Percentiles rank a stretch among this genome's conserved stretches.
phyloP scores from a whole-genome alignment of 2,113 vertebrate species.

The Laterallus jamaicensis region DNA sequence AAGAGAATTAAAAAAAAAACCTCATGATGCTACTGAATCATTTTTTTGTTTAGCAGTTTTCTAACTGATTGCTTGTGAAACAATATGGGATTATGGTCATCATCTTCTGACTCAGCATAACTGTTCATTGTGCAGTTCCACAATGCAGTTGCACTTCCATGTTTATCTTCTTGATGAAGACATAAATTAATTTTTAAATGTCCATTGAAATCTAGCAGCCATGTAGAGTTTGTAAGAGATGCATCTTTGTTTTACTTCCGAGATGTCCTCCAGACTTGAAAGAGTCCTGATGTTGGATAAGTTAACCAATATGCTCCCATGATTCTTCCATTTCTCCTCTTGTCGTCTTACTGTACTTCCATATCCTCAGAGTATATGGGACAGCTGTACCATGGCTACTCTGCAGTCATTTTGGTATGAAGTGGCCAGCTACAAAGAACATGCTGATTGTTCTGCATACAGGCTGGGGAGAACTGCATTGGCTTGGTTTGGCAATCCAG shows the following conservation, averaged over 20 bases:
- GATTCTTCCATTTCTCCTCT: neutral
- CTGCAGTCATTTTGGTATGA: neutral
- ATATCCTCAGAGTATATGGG: neutral
- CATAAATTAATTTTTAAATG: neutral
- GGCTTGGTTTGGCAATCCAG: neutral
- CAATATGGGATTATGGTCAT: neutral
- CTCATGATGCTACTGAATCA: neutral
- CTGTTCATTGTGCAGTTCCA: neutral
- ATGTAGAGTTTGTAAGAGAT: neutral
- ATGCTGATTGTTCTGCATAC: neutral
- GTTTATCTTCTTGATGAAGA: neutral
- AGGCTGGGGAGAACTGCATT: neutral
- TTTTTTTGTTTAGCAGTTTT: neutral
- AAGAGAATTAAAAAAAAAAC: neutral
- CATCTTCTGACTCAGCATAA: neutral
- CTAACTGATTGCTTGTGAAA: neutral
- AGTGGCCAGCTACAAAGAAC: neutral
- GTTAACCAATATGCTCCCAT: neutral
- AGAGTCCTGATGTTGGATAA: neutral
- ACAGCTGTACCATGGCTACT: neutral
- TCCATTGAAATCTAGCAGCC: neutral
- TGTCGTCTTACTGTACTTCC: neutral
- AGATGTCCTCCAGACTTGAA: neutral
- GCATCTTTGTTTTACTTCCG: neutral
- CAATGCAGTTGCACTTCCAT: neutral